Percentiles rank a stretch among this genome's conserved stretches.
These are phyloP conservation scores for Trichonephila clavata DNA, from an alignment of 1,140 invertebrate genomes.

Conservation along the genomic window DNA sequence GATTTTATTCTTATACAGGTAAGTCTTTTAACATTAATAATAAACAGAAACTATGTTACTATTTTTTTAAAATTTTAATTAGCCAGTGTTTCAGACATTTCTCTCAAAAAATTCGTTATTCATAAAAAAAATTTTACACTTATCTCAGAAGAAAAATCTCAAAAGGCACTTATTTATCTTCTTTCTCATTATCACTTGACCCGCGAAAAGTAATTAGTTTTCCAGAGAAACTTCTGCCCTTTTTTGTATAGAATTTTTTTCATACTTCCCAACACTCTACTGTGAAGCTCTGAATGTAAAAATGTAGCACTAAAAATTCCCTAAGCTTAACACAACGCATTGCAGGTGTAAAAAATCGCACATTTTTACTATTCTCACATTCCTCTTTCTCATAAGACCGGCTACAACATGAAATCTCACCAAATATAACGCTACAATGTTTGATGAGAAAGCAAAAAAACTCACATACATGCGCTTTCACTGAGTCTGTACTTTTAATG, in stretches of 20 bases:
- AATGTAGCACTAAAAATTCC: neutral
- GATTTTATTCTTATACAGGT: too few relatives aligned
- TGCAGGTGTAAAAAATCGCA: neutral
- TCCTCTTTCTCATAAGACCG: neutral
- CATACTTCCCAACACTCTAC: neutral
- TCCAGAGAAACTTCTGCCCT: neutral
- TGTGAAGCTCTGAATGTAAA: neutral
- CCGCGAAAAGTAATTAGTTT: constrained; percentile 40
- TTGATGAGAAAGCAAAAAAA: neutral
- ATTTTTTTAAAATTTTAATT: too few relatives aligned
- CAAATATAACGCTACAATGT: constrained; percentile 28
- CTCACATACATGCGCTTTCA: neutral
- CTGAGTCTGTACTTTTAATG: constrained; percentile 55
- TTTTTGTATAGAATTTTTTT: constrained; percentile 1
- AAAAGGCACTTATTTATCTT: constrained; percentile 43
- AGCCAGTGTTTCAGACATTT: too few relatives aligned
- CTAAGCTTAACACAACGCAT: neutral
- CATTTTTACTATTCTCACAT: neutral
- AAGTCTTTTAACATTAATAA: too few relatives aligned
- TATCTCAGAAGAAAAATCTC: neutral
- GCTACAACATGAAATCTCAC: constrained; percentile 47
- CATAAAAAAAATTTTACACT: neutral
- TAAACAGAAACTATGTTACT: too few relatives aligned
- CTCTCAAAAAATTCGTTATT: neutral
- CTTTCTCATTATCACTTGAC: constrained; percentile 37